These are phyloP conservation scores for Mormyrops boulengeri DNA, from an alignment of 2,797 vertebrate species.

Conservation along the genomic window DNA sequence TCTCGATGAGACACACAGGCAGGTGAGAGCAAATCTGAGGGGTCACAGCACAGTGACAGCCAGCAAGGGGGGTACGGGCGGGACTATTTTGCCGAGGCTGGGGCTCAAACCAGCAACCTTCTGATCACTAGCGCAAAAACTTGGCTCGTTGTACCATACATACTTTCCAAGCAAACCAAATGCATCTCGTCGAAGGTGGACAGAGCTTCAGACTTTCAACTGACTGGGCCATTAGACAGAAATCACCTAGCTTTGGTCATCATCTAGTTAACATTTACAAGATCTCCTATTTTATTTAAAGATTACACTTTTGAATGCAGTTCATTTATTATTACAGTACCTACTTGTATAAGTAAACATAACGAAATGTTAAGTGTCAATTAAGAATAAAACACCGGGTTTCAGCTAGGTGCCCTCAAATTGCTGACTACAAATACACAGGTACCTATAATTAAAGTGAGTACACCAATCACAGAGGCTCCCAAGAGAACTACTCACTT, in stretches of 20 bases:
- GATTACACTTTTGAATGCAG: neutral
- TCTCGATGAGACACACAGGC: too few relatives aligned
- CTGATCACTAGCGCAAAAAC: too few relatives aligned
- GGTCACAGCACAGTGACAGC: too few relatives aligned
- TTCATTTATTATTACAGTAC: neutral
- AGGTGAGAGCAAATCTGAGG: too few relatives aligned
- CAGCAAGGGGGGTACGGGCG: too few relatives aligned
- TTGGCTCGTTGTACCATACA: too few relatives aligned
- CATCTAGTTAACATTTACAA: neutral
- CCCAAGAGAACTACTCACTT: slow-evolving; percentile 48
- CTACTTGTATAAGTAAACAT: neutral
- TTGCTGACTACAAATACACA: neutral
- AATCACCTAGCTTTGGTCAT: neutral
- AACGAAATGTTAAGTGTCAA: neutral
- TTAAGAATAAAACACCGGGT: neutral
- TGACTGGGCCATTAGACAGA: neutral
- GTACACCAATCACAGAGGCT: neutral
- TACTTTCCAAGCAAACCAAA: neutral
- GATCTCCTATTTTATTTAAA: neutral
- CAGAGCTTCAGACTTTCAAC: neutral
- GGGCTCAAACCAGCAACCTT: too few relatives aligned
- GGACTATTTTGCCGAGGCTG: too few relatives aligned
- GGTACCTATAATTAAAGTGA: neutral
- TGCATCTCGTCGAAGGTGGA: neutral
- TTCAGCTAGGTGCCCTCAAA: neutral